Evolutionary conservation across 2,797 vertebrate genomes (phyloP).

Genomic region (Dendrocincla tyrannina): DNA sequence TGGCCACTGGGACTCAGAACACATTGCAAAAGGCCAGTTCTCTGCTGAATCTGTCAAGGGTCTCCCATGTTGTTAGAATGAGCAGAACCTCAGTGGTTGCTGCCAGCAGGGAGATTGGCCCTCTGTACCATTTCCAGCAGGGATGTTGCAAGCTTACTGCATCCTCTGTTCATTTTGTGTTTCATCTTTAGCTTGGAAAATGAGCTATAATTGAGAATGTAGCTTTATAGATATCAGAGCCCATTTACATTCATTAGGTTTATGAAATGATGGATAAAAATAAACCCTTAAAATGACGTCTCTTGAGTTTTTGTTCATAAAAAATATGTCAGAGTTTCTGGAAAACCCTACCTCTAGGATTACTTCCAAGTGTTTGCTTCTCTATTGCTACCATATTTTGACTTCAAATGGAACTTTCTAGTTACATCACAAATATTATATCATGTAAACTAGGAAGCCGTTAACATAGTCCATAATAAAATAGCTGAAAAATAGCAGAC

Average conservation of each 20-base stretch:
- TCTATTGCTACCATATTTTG: conserved; percentile 68
- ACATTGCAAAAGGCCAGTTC: conserved; percentile 2
- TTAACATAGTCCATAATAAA: conserved; percentile 34
- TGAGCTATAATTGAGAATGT: not conserved
- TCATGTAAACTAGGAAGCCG: conserved; percentile 51
- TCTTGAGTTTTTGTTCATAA: conserved; percentile 22
- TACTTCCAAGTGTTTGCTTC: conserved; percentile 59
- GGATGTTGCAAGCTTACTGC: not conserved
- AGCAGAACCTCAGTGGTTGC: not conserved
- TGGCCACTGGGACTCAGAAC: not conserved
- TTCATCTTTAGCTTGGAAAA: not conserved
- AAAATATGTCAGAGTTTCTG: conserved; percentile 39
- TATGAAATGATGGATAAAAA: not conserved
- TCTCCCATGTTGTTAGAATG: not conserved
- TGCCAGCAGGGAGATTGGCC: not conserved
- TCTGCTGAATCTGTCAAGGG: conserved; percentile 8
- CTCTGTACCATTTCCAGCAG: not conserved
- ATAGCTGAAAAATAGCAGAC: conserved; percentile 25
- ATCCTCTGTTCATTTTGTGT: not conserved
- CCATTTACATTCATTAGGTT: not conserved
- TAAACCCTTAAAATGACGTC: not conserved
- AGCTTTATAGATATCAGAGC: not conserved
- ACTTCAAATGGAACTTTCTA: conserved; percentile 64
- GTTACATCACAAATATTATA: conserved; percentile 62
- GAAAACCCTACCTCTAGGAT: conserved; percentile 51